These are phyloP conservation scores for Petrolisthes cinctipes DNA, from an alignment of 2,888 invertebrate genomes.

Conservation along the genomic window DNA sequence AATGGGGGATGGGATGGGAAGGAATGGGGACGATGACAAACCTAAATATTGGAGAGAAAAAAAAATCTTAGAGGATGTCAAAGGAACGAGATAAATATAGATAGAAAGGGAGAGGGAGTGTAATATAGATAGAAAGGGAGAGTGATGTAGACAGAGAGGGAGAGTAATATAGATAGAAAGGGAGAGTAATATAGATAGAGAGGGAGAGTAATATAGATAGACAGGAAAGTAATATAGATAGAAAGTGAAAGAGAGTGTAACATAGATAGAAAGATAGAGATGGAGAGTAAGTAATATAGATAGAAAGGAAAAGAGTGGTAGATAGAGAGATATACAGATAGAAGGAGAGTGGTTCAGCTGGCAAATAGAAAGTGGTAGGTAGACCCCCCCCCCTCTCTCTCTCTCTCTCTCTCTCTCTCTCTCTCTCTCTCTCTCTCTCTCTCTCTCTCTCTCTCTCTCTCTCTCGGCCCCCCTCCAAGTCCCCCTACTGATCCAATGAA, in stretches of 20 bases:
- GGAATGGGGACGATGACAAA: not conserved
- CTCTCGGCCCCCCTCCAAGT: too few species aligned
- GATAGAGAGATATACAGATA: not conserved
- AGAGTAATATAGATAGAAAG: not conserved
- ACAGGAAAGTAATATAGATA: not conserved
- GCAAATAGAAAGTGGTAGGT: not conserved
- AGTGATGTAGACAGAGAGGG: too few species aligned
- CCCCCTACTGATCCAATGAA: too few species aligned
- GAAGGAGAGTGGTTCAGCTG: too few species aligned
- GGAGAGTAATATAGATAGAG: not conserved
- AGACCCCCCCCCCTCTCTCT: too few species aligned
- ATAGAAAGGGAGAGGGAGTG: too few species aligned
- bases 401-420: too few species aligned
- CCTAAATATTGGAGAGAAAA: not conserved
- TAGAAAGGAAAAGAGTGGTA: not conserved
- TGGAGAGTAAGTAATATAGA: not conserved
- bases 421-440: too few species aligned
- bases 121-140: too few species aligned
- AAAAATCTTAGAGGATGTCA: not conserved
- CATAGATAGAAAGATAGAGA: not conserved
- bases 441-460: too few species aligned
- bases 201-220: not conserved
- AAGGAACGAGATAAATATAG: too few species aligned
- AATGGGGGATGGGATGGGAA: not conserved
- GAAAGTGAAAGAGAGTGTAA: not conserved